phyloP scores from a whole-genome alignment of 2,113 vertebrate species.

The Heterochromis multidens region DNA sequence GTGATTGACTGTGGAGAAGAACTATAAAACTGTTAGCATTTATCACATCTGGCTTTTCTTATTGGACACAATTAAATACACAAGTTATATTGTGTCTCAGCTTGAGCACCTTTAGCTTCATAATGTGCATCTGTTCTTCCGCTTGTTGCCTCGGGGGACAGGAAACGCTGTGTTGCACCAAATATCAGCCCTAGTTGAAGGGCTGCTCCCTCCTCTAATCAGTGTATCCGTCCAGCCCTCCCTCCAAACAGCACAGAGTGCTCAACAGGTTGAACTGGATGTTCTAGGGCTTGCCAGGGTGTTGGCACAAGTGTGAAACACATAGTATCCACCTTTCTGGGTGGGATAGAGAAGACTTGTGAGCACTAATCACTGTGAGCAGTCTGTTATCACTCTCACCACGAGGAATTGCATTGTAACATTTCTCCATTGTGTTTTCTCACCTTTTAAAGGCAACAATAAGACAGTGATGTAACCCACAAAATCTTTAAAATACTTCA shows the following conservation, averaged over 20 bases:
- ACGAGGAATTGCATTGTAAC: slow-evolving; percentile 3
- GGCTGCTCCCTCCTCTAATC: not conserved
- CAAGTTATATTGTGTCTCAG: not conserved
- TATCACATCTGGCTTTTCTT: not conserved
- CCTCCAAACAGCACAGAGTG: not conserved
- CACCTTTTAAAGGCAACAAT: not conserved
- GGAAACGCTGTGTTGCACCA: not conserved
- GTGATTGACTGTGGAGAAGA: not conserved
- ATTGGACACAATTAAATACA: not conserved
- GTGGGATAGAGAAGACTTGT: not conserved
- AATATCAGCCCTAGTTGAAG: not conserved
- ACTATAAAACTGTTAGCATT: not conserved
- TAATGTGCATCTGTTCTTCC: not conserved
- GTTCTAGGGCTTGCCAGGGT: slow-evolving; percentile 44
- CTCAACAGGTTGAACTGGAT: slow-evolving; percentile 51
- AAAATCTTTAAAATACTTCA: not conserved
- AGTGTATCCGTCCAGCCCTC: not conserved
- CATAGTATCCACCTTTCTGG: slow-evolving; percentile 6
- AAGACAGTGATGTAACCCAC: not conserved
- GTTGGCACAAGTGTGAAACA: slow-evolving; percentile 22
- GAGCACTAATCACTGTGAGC: no score
- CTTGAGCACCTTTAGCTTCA: not conserved
- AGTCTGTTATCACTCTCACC: not conserved
- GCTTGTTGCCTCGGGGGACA: not conserved
- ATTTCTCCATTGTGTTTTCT: not conserved